A percentile compares a stretch with the other conserved stretches of the same genome.
These are phyloP conservation scores for Trichopoda pennipes DNA, from an alignment of 2,888 invertebrate genomes.

Conservation along the genomic window DNA sequence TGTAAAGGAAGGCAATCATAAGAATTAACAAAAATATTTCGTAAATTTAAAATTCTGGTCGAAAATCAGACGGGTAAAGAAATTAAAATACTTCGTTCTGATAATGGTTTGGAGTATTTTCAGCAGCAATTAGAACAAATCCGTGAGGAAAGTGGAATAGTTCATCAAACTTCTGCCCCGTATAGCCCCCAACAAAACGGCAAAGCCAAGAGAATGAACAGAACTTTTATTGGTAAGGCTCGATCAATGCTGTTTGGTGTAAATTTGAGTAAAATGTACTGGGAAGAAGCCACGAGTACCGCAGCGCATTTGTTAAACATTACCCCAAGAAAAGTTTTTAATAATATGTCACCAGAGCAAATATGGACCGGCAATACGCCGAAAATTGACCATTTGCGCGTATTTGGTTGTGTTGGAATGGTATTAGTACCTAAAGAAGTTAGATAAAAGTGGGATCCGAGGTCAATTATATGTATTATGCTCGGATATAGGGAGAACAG, in stretches of 20 bases:
- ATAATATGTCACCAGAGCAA: constrained; percentile 21
- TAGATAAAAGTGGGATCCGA: neutral
- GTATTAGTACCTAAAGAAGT: neutral
- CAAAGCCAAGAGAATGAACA: constrained; percentile 11
- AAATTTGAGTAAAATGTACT: constrained; percentile 3
- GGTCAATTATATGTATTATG: neutral
- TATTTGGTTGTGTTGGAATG: neutral
- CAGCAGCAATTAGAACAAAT: no score
- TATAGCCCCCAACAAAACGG: constrained; percentile 27
- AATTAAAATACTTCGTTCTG: no score
- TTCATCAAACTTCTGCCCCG: neutral
- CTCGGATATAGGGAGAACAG: constrained; percentile 14
- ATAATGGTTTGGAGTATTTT: no score
- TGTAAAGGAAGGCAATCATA: no score
- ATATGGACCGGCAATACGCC: constrained; percentile 9
- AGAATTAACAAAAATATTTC: neutral
- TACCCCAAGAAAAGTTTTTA: constrained; percentile 1
- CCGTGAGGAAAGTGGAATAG: neutral
- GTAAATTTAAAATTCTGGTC: neutral
- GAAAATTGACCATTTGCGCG: neutral
- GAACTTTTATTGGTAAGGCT: neutral
- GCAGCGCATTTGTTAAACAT: no score
- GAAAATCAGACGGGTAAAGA: constrained; percentile 1
- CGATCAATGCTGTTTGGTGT: no score
- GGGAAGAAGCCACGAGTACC: constrained; percentile 7